phyloP scores from a whole-genome alignment of 2,888 invertebrate species.

The Aphrophora alni region DNA sequence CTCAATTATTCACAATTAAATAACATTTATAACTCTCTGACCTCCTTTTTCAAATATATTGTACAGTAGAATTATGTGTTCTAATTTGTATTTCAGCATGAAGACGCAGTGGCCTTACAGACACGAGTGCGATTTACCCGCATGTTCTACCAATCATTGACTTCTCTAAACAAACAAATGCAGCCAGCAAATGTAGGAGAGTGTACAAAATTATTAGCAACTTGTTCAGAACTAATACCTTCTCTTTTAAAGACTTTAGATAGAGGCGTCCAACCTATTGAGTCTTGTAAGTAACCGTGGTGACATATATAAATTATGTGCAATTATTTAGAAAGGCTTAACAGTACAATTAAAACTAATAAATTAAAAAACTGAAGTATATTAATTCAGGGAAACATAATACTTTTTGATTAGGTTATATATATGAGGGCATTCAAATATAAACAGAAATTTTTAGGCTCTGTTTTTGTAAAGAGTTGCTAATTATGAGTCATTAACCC shows the following conservation, averaged over 20 bases:
- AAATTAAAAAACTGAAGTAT: no score
- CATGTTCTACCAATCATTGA: constrained; percentile 77
- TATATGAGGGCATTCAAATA: no score
- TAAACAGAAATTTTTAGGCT: no score
- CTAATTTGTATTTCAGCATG: constrained; percentile 57
- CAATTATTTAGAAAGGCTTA: no score
- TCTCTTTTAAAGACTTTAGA: constrained; percentile 43
- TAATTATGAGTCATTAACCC: no score
- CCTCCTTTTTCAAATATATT: no score
- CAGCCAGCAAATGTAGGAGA: constrained; percentile 68
- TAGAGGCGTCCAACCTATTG: constrained; percentile 44
- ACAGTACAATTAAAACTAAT: no score
- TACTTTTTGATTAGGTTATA: no score
- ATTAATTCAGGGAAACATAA: no score
- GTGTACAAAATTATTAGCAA: constrained; percentile 79
- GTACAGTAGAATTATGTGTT: neutral
- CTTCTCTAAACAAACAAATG: constrained; percentile 62
- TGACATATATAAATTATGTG: neutral
- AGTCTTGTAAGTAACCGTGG: constrained; percentile 21
- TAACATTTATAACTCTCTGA: no score
- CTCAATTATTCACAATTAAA: no score
- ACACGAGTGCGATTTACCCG: constrained; percentile 86
- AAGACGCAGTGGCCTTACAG: constrained; percentile 71
- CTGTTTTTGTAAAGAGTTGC: no score
- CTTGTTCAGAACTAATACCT: constrained; percentile 83